These are phyloP conservation scores for Strongylocentrotus purpuratus DNA, from an alignment of 35 echinoderm and acorn worm species.

Conservation along the genomic window DNA sequence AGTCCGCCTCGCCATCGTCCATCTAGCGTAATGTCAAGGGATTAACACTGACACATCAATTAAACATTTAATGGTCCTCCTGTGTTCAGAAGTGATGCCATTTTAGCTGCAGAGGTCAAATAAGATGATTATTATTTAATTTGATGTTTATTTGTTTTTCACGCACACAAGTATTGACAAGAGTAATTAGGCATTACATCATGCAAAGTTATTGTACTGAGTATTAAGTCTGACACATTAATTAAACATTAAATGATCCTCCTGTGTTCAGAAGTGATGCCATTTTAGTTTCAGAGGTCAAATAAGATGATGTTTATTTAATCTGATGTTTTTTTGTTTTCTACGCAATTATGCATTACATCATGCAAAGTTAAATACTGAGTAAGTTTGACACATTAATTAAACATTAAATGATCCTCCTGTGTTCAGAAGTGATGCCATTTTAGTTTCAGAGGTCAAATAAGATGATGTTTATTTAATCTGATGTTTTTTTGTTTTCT, in stretches of 20 bases:
- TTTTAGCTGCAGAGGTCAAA: neutral
- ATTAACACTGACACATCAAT: neutral
- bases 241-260: neutral
- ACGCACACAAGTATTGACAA: too few relatives aligned
- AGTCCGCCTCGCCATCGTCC: neutral
- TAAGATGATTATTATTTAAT: neutral
- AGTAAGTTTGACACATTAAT: neutral
- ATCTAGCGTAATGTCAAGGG: neutral
- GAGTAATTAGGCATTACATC: too few relatives aligned
- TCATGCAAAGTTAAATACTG: neutral
- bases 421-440: neutral
- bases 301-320: slow-evolving; percentile 8
- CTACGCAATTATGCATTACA: neutral
- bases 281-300: neutral
- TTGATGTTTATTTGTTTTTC: slow-evolving; percentile 4
- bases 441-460: neutral
- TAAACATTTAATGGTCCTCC: neutral
- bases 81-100: neutral
- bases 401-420: neutral
- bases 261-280: neutral
- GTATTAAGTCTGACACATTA: neutral
- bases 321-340: slow-evolving; percentile 13
- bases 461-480: neutral
- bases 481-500: slow-evolving; percentile 1
- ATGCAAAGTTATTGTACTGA: neutral